phyloP scores from a whole-genome alignment of 2,113 vertebrate genomes.

The Hemichromis elongatus region DNA sequence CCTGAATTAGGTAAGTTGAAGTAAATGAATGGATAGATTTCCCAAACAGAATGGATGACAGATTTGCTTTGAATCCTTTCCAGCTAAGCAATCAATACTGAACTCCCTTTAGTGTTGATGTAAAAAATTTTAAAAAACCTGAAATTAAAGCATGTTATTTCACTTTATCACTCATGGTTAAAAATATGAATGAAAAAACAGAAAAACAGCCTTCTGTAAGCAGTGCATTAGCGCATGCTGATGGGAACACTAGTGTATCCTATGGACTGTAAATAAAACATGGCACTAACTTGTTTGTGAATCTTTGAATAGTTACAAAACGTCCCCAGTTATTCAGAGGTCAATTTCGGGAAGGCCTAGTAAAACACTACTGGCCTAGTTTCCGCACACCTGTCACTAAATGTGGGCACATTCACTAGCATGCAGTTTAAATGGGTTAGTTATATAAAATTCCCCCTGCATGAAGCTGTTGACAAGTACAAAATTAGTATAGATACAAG shows the following conservation, averaged over 20 bases:
- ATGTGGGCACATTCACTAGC: background rate
- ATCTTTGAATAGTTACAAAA: background rate
- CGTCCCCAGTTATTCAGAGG: background rate
- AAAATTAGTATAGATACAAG: background rate
- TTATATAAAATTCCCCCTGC: background rate
- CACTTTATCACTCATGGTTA: background rate
- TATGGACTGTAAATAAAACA: too few relatives aligned
- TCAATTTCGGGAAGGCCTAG: background rate
- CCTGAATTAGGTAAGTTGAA: rapidly evolving
- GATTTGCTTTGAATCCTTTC: background rate
- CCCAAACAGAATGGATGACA: background rate
- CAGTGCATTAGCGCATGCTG: background rate
- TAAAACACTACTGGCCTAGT: background rate
- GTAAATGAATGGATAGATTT: background rate
- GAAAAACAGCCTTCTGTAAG: background rate
- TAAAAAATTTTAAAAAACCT: background rate
- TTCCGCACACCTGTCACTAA: background rate
- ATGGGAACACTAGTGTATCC: too few relatives aligned
- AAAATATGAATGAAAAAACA: background rate
- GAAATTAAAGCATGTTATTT: background rate
- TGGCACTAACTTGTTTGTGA: too few relatives aligned
- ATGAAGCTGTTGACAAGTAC: background rate
- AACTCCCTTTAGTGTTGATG: background rate
- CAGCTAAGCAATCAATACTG: background rate
- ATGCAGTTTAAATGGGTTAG: background rate